These are phyloP conservation scores for Leptobrachium leishanense DNA, from an alignment of 2,113 vertebrate species.

Conservation along the genomic window DNA sequence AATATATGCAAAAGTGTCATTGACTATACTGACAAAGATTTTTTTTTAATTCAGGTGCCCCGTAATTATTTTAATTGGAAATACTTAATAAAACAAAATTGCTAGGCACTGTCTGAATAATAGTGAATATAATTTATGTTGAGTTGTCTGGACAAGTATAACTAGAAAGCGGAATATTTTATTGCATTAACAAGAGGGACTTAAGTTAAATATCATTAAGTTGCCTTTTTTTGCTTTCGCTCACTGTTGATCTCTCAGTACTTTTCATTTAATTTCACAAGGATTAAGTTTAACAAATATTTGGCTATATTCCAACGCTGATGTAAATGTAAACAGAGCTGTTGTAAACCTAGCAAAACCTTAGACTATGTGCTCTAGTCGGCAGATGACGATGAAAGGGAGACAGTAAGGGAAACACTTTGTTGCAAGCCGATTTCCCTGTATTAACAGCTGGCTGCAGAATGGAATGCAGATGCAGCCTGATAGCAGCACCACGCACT, in stretches of 20 bases:
- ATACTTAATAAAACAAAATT: slow-evolving; percentile 39
- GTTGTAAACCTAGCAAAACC: no score
- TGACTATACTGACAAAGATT: slow-evolving; percentile 31
- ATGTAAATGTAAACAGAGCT: no score
- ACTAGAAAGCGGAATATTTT: slow-evolving; percentile 23
- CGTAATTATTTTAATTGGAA: slow-evolving; percentile 48
- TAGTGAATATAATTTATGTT: slow-evolving; percentile 44
- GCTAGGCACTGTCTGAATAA: slow-evolving; percentile 30
- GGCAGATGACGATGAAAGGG: no score
- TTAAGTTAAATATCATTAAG: slow-evolving; percentile 6
- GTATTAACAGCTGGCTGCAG: no score
- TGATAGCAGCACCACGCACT: no score
- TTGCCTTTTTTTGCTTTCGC: background rate
- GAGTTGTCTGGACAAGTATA: slow-evolving; percentile 33
- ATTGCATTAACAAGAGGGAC: slow-evolving; percentile 34
- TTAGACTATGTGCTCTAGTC: no score
- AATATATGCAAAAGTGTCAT: slow-evolving; percentile 23
- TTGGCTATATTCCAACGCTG: no score
- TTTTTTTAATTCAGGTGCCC: slow-evolving; percentile 45
- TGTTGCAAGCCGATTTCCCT: no score
- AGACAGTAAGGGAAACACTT: no score
- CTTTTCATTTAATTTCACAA: no score
- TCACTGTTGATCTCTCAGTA: background rate
- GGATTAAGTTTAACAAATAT: no score
- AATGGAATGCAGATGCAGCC: no score